Evolutionary conservation across 1,140 invertebrate genomes (phyloP).

Genomic region (Eciton burchellii): DNA sequence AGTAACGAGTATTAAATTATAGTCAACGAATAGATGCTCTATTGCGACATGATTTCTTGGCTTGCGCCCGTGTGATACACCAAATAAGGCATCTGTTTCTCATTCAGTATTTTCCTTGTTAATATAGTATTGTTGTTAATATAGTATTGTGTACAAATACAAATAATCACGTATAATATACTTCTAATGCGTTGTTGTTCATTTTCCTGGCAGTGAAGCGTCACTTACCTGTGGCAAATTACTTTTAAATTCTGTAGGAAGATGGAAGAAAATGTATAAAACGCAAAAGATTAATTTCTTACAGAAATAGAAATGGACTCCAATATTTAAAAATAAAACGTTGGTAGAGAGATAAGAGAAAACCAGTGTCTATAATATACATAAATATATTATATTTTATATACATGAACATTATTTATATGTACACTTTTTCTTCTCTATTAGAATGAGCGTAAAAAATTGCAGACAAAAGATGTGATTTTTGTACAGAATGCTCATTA

Average conservation of each 20-base stretch:
- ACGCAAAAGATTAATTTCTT: constrained; percentile 4
- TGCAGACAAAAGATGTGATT: neutral
- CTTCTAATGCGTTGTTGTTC: constrained; percentile 18
- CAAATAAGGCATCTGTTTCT: constrained; percentile 73
- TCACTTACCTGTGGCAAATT: constrained; percentile 27
- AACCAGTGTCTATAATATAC: neutral
- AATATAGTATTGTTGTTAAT: constrained; percentile 80
- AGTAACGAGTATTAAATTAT: constrained; percentile 72
- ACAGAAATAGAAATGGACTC: neutral
- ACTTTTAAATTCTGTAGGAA: neutral
- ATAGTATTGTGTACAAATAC: constrained; percentile 79
- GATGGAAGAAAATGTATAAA: neutral
- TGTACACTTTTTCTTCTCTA: neutral
- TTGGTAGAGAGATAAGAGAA: neutral
- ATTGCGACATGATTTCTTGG: constrained; percentile 55
- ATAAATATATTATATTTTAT: constrained; percentile 7
- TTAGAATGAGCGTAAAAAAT: neutral
- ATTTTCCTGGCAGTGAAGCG: neutral
- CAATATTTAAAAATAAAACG: neutral
- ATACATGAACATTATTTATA: neutral
- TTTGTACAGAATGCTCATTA: constrained; percentile 2
- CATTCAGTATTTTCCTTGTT: constrained; percentile 82
- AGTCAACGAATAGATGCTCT: constrained; percentile 66
- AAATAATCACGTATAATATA: constrained; percentile 68
- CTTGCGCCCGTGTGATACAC: constrained; percentile 66